A percentile compares a stretch with the other conserved stretches of the same genome.
phyloP scores from a whole-genome alignment of 1,140 invertebrate genomes.

The Drosophila sulfurigaster region DNA sequence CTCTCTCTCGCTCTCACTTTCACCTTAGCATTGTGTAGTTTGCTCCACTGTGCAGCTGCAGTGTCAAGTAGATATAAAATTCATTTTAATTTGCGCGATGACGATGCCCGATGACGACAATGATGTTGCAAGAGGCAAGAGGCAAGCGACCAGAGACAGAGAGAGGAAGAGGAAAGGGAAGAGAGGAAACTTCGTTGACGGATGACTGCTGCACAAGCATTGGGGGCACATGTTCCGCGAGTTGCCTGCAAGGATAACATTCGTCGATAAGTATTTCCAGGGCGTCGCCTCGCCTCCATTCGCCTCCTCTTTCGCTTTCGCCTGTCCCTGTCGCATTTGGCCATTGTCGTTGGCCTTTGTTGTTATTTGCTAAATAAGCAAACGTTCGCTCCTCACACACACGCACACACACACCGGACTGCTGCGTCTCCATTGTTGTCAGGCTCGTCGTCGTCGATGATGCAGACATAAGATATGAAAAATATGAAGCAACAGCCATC shows the following conservation, averaged over 20 bases:
- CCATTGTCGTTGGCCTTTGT: slow-evolving; percentile 69
- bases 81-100: slow-evolving; percentile 61
- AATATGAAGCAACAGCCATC: slow-evolving; percentile 79
- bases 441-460: slow-evolving; percentile 60
- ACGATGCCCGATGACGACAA: slow-evolving; percentile 47
- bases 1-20: slow-evolving; percentile 1
- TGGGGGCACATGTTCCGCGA: slow-evolving; percentile 33
- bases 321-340: slow-evolving; percentile 7
- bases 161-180: background rate
- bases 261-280: slow-evolving; percentile 59
- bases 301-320: background rate
- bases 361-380: slow-evolving; percentile 80
- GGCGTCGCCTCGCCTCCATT: slow-evolving; percentile 2
- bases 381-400: slow-evolving; percentile 37
- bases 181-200: slow-evolving; percentile 1
- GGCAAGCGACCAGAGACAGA: too few species aligned
- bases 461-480: slow-evolving; percentile 82
- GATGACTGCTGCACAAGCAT: slow-evolving; percentile 4
- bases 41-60: slow-evolving; percentile 1
- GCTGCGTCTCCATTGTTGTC: slow-evolving; percentile 58
- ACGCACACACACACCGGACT: background rate
- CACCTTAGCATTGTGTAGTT: slow-evolving; percentile 1
- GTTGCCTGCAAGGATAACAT: slow-evolving; percentile 61
- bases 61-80: slow-evolving; percentile 60
- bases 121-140: slow-evolving; percentile 6